A percentile compares a stretch with the other conserved stretches of the same genome.
phyloP scores from a whole-genome alignment of 2,797 vertebrate species.

The Falco novaeseelandiae region DNA sequence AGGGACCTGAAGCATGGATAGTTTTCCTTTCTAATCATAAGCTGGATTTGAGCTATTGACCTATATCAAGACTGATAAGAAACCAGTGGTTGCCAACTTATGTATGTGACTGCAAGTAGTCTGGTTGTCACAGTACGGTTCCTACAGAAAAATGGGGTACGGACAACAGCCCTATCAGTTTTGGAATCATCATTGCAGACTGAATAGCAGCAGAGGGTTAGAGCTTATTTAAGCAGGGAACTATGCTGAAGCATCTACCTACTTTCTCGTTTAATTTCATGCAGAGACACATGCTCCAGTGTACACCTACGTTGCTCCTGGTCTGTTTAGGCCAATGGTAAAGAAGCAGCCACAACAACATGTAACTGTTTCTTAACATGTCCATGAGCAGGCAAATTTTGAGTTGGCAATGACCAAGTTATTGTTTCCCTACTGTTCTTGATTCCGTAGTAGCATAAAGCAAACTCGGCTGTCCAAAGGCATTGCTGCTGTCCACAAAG shows the following conservation, averaged over 20 bases:
- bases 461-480: neutral
- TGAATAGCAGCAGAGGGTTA: neutral
- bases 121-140: neutral
- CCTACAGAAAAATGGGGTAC: neutral
- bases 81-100: neutral
- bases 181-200: neutral
- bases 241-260: neutral
- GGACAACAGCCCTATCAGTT: neutral
- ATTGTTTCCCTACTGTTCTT: neutral
- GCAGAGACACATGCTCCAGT: neutral
- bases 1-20: neutral
- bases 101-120: neutral
- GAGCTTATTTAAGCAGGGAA: neutral
- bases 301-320: neutral
- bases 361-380: neutral
- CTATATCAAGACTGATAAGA: neutral
- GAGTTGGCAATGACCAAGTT: neutral
- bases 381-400: neutral
- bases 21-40: neutral
- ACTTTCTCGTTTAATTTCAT: neutral
- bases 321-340: neutral
- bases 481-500: neutral
- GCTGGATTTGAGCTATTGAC: neutral
- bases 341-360: neutral
- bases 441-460: neutral